Conservation (phyloP, 2,888 invertebrate genomes). For the Sthenelais limicola region DNA sequence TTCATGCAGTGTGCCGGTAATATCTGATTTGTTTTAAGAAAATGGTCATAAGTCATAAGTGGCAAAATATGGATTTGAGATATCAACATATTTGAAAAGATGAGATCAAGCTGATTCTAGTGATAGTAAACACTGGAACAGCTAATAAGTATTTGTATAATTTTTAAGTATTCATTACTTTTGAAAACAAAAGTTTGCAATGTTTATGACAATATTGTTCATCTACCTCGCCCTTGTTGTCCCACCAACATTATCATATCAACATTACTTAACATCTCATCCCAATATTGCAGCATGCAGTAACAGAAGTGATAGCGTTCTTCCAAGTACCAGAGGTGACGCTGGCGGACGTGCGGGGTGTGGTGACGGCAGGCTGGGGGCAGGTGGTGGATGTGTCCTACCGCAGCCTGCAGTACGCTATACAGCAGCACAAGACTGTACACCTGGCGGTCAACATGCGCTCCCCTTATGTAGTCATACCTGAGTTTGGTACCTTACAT, state of each 20-base stretch:
- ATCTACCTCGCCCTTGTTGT: too few relatives aligned
- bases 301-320: conserved; percentile 81
- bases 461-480: conserved; percentile 83
- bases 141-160: too few relatives aligned
- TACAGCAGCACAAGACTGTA: conserved; percentile 77
- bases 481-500: conserved; percentile 80
- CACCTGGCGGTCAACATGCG: conserved; percentile 83
- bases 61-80: too few relatives aligned
- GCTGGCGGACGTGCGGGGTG: conserved; percentile 45
- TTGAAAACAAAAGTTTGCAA: too few relatives aligned
- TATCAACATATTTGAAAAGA: too few relatives aligned
- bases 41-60: too few relatives aligned
- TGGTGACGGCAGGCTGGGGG: conserved; percentile 63
- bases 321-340: conserved; percentile 72
- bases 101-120: too few relatives aligned
- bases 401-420: conserved; percentile 75
- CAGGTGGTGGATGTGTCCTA: conserved; percentile 72
- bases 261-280: not conserved
- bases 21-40: too few relatives aligned
- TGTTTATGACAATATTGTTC: too few relatives aligned
- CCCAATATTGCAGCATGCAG: conserved; percentile 77
- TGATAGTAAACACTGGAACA: too few relatives aligned
- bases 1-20: too few relatives aligned
- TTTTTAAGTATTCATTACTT: too few relatives aligned
- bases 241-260: not conserved